These are phyloP conservation scores for Charina bottae DNA, from an alignment of 2,113 vertebrate genomes.

Conservation along the genomic window DNA sequence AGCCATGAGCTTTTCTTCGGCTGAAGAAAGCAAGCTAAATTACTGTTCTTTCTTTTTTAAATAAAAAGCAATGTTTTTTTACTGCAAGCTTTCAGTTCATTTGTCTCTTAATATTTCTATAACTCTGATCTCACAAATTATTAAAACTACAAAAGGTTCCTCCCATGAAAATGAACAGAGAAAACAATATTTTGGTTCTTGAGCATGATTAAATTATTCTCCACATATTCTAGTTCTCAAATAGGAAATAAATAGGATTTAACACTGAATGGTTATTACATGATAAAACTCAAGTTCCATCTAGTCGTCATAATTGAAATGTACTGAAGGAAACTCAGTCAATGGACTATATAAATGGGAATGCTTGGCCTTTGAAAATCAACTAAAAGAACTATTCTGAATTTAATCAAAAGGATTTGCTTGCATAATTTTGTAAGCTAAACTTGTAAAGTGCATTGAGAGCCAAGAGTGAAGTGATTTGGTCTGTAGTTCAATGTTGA, in stretches of 20 bases:
- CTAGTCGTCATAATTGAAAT: background rate
- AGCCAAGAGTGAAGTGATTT: background rate
- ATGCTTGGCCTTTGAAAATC: background rate
- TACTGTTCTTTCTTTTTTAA: too few species aligned
- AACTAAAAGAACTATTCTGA: background rate
- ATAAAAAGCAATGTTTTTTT: too few species aligned
- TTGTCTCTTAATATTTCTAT: too few species aligned
- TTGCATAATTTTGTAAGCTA: background rate
- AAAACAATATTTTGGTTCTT: background rate
- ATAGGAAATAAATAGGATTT: background rate
- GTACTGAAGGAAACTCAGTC: background rate
- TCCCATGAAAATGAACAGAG: background rate
- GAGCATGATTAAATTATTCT: background rate
- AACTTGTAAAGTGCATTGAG: background rate
- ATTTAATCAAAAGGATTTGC: slow-evolving; percentile 4
- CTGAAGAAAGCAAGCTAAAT: too few species aligned
- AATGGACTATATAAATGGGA: background rate
- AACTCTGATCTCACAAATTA: too few species aligned
- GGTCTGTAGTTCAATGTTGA: background rate
- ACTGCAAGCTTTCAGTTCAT: too few species aligned
- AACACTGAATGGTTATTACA: background rate
- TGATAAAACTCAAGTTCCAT: background rate
- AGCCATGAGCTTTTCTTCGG: too few species aligned
- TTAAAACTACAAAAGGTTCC: too few species aligned
- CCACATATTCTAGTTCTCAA: background rate